Evolutionary conservation across 1,140 invertebrate genomes (phyloP), one percentile per base, ranked within the genome.

Genomic region (Archivesica marissinica): DNA sequence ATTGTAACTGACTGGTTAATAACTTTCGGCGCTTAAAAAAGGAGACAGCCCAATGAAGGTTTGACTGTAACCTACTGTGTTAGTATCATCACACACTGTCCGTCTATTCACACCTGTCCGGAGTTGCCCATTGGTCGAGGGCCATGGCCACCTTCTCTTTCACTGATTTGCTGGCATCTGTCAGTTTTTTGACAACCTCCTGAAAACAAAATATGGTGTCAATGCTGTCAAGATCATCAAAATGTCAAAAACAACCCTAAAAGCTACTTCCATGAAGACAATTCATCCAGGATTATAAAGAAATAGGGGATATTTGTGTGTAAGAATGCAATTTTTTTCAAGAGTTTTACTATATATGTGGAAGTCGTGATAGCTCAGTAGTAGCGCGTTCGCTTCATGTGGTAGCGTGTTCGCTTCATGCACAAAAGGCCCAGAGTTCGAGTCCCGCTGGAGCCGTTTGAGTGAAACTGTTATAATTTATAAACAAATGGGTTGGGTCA

Each of bases 61-160:
- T n/a, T n/a, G n/a, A n/a, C n/a, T n/a, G n/a, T n/a, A n/a, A n/a
- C n/a, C n/a, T n/a, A n/a, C n/a, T n/a, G n/a, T n/a, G n/a, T n/a
- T n/a, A n/a, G n/a, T n/a, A n/a, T n/a, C n/a, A n/a, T n/a, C n/a
- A n/a, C n/a, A 50, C 44, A 11, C 20, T 11, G 44, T 20, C 25
- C 33, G 39, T 30, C 52, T 86, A 92, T 90, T 93, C 89, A 87
- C 90, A 91, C 59, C 92, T 85, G 59, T 93, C 92, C 2, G 89
- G 90, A 23, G 88, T 82, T 20, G 87, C 88, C 92, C 92, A 93
- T 76, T 91, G 91, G 74, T 93, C 92, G 13, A 92, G 74, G 2
- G 86, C 61, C 44, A 66, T 50, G 15, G 92, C 92, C 64, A 93
- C 87, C 72, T 90, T 91, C 11, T 81, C 59, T 83, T 93, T 93